Percentiles rank a stretch among this genome's conserved stretches.
These are phyloP conservation scores for Cosmia trapezina DNA, from an alignment of 2,888 invertebrate species.

Conservation along the genomic window DNA sequence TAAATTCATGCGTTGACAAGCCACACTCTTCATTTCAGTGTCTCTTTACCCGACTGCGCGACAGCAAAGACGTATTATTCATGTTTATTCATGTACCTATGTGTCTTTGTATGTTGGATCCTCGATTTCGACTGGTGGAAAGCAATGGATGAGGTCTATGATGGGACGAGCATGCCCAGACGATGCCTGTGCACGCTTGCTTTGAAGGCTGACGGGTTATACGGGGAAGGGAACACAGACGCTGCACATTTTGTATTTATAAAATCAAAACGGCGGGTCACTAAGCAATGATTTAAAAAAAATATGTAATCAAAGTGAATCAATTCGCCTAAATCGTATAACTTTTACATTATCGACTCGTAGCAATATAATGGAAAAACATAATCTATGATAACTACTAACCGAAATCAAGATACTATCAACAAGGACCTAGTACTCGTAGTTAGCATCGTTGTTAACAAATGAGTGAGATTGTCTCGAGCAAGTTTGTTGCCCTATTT, in stretches of 20 bases:
- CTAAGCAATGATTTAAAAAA: too few species aligned
- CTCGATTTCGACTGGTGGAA: too few species aligned
- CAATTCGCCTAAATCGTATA: not conserved
- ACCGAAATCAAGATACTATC: slow-evolving; percentile 10
- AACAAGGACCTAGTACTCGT: slow-evolving; percentile 12
- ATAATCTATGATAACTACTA: not conserved
- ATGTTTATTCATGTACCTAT: too few species aligned
- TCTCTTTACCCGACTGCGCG: not conserved
- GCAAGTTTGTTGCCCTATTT: slow-evolving; percentile 19
- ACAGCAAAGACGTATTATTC: too few species aligned
- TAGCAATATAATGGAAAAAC: not conserved
- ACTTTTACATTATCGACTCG: not conserved
- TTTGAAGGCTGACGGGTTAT: too few species aligned
- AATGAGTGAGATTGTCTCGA: slow-evolving; percentile 17
- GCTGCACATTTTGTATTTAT: too few species aligned
- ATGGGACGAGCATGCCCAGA: too few species aligned
- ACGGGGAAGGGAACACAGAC: too few species aligned
- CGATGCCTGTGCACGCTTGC: too few species aligned
- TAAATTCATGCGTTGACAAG: not conserved
- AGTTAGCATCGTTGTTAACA: slow-evolving; percentile 4
- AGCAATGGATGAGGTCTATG: too few species aligned
- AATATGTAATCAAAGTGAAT: not conserved
- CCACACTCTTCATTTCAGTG: not conserved
- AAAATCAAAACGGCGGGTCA: too few species aligned
- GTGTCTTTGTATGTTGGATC: too few species aligned